phyloP scores from a whole-genome alignment of 2,797 vertebrate species.

The Hyperoplus immaculatus region DNA sequence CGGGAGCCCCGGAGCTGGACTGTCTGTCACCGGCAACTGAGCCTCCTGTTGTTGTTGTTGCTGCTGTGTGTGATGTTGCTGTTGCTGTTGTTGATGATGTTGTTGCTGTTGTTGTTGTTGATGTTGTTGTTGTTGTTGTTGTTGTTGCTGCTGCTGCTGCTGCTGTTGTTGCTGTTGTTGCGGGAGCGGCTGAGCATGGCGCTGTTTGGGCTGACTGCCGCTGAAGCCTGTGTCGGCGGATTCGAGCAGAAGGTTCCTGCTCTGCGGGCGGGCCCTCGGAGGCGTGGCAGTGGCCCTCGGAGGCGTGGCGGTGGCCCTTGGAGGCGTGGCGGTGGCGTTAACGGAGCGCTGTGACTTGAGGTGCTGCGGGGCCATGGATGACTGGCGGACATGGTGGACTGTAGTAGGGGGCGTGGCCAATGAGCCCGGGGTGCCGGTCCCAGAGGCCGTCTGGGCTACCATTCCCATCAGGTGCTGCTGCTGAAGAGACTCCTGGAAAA shows the following conservation, averaged over 20 bases:
- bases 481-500: constrained; percentile 85
- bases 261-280: constrained; percentile 90
- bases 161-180: constrained; percentile 25
- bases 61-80: constrained; percentile 26
- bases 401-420: constrained; percentile 91
- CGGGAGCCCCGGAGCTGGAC: constrained; percentile 87
- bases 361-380: constrained; percentile 85
- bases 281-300: constrained; percentile 85
- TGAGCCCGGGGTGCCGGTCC: constrained; percentile 86
- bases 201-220: constrained; percentile 74
- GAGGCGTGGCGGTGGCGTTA: constrained; percentile 81
- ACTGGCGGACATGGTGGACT: constrained; percentile 83
- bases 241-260: constrained; percentile 92
- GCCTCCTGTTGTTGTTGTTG: constrained; percentile 74
- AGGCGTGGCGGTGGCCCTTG: constrained; percentile 77
- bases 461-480: constrained; percentile 90
- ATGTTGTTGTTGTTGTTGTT: constrained; percentile 8
- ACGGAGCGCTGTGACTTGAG: constrained; percentile 90
- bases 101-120: constrained; percentile 3
- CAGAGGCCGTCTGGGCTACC: constrained; percentile 80
- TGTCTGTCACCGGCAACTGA: constrained; percentile 84
- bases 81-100: background rate
- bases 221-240: constrained; percentile 90
- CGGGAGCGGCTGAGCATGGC: constrained; percentile 60
- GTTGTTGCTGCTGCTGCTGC: background rate